Evolutionary conservation across 2,113 vertebrate species (phyloP).

Genomic region (Todiramphus chloris): DNA sequence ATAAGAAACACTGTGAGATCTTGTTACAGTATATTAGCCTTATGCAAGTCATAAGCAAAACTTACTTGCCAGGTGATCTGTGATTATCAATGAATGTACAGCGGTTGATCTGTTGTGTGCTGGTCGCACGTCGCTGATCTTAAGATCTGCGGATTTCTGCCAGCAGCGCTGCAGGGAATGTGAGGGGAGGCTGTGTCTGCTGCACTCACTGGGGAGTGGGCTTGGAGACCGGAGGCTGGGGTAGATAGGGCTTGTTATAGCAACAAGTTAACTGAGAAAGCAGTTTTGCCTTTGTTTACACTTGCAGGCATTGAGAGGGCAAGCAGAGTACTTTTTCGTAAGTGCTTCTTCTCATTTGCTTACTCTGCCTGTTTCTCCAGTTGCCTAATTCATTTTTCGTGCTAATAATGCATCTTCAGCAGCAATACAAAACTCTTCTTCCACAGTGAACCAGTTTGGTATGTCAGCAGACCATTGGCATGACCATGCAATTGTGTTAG

Average conservation of each 20-base stretch:
- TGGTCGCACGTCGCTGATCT: not conserved
- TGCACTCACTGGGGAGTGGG: accelerated
- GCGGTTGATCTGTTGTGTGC: not conserved
- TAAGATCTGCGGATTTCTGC: not conserved
- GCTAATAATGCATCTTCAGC: not conserved
- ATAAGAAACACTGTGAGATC: not conserved
- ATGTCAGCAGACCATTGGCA: not conserved
- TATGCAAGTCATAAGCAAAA: not conserved
- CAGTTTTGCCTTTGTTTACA: not conserved
- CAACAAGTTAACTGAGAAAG: not conserved
- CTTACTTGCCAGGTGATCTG: not conserved
- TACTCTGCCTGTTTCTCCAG: not conserved
- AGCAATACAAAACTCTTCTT: not conserved
- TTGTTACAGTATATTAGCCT: not conserved
- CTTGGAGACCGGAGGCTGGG: not conserved
- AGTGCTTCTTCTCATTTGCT: not conserved
- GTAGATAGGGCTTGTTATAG: not conserved
- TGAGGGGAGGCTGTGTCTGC: accelerated
- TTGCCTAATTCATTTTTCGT: not conserved
- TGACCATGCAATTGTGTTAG: not conserved
- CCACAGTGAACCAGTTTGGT: not conserved
- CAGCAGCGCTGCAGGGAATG: accelerated
- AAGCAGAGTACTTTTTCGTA: not conserved
- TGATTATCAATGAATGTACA: not conserved
- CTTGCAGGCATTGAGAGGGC: not conserved